phyloP scores from a whole-genome alignment of 2,888 invertebrate species.

The Cyclophora punctaria region DNA sequence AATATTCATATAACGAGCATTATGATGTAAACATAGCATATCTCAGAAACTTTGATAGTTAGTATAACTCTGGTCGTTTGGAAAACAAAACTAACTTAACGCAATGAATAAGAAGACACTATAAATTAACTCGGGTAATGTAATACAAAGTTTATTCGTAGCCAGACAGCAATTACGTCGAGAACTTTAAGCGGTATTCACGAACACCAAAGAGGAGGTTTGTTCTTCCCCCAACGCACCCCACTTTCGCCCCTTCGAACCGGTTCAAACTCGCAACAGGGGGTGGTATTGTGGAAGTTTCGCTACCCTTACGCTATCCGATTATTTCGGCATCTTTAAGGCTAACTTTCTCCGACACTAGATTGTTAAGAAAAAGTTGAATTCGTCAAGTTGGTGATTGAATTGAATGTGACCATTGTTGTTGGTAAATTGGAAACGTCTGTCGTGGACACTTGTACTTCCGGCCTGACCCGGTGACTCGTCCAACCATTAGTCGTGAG shows the following conservation, averaged over 20 bases:
- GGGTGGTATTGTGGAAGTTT: slow-evolving; percentile 58
- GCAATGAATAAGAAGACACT: slow-evolving; percentile 66
- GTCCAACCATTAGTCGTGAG: slow-evolving; percentile 18
- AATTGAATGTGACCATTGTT: slow-evolving; percentile 26
- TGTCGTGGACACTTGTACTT: slow-evolving; percentile 16
- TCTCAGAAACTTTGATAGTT: slow-evolving; percentile 31
- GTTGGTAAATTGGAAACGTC: slow-evolving; percentile 19
- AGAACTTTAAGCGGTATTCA: slow-evolving; percentile 69
- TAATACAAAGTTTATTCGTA: slow-evolving; percentile 71
- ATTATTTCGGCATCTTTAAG: slow-evolving; percentile 57
- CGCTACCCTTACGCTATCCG: slow-evolving; percentile 41
- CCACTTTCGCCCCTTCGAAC: slow-evolving; percentile 45
- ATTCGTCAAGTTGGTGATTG: slow-evolving; percentile 25
- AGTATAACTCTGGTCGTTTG: slow-evolving; percentile 42
- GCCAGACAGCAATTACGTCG: slow-evolving; percentile 70
- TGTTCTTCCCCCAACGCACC: slow-evolving; percentile 26
- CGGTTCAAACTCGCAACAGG: slow-evolving; percentile 41
- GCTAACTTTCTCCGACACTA: slow-evolving; percentile 47
- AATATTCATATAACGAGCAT: slow-evolving; percentile 11
- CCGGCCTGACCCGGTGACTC: slow-evolving; percentile 16
- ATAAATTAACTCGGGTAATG: slow-evolving; percentile 70
- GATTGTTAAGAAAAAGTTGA: slow-evolving; percentile 26
- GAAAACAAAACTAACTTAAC: slow-evolving; percentile 52
- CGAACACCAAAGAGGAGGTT: slow-evolving; percentile 57
- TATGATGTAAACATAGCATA: slow-evolving; percentile 14